Base-by-base conservation (phyloP, 1,140 invertebrate species). In the Pogonomyrmex californicus region DNA sequence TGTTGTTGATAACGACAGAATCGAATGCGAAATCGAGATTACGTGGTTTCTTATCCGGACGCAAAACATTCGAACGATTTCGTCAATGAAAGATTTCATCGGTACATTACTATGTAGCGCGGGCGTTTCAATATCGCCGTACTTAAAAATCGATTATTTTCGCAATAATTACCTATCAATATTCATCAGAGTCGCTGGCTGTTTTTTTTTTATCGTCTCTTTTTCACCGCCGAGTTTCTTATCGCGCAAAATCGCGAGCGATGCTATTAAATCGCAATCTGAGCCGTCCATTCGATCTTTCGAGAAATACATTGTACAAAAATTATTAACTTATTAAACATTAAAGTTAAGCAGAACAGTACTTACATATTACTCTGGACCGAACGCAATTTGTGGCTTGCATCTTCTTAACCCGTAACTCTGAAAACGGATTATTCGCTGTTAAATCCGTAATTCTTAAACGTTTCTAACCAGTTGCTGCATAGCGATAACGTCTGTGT, bases 231-330 rank as follows among this genome's bases (percentile, higher is more conserved):
- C 33, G 44, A 44, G 0, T 70, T 73, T 56, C 0, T 47, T 38
- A 17, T 36, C 2, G 14, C 23, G 9, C 10, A 10, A 58, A 60
- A 44, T 44, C 38, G 14, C 23, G 6, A 33, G 33, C 30, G 58
- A 5, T 62, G 12, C 4, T 62, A 41, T 17, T 12, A 4, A 66
- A 47, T n/a, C 10, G 30, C 33, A 36, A 33, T 51, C 3, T 4
- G 23, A 70, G 3, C 38, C 78, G 38, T 81, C 77, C 77, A 70
- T 81, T 81, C 63, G 77, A 81, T 33, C 17, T 41, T 41, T 41
- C 77, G 63, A n/a, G 17, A 41, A 0, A 54, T 14, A 38, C 23
- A 14, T 7, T 7, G 4, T 38, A 23, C 4, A 5, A 12, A 23
- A 17, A 38, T 70, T 68, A 54, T 78, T 51, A 33, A 81, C 23